A percentile compares a stretch with the other conserved stretches of the same genome.
phyloP scores from a whole-genome alignment of 53 echinoderm and acorn worm species.

The Arbacia lixula region DNA sequence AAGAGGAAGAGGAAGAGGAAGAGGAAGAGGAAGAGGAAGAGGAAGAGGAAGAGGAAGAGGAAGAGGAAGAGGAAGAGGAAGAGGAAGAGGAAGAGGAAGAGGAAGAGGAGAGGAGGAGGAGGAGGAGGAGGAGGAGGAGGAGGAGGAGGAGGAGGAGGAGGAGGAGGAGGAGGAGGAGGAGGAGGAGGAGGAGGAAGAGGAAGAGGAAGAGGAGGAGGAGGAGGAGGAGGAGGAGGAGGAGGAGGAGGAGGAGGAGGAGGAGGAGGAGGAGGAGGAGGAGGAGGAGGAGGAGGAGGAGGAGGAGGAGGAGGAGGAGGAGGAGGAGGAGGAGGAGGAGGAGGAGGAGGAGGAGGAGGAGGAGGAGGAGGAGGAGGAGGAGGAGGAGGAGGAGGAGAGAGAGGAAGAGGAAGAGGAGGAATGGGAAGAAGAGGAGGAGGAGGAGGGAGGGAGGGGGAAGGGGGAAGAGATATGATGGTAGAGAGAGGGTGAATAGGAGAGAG shows the following conservation, averaged over 20 bases:
- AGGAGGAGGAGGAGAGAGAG: neutral
- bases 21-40: too few species aligned
- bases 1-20: too few species aligned
- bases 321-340: neutral
- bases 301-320: neutral
- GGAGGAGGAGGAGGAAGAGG: constrained; percentile 34
- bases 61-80: too few species aligned
- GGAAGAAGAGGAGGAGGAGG: too few species aligned
- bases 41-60: too few species aligned
- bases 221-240: constrained; percentile 45
- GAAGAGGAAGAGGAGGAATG: neutral
- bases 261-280: constrained; percentile 26
- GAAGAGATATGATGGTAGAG: too few species aligned
- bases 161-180: constrained; percentile 15
- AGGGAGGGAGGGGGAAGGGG: too few species aligned
- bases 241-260: constrained; percentile 28
- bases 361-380: neutral
- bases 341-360: neutral
- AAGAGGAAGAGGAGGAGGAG: constrained; percentile 13
- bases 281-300: constrained; percentile 5
- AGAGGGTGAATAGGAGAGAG: too few species aligned
- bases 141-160: constrained; percentile 6
- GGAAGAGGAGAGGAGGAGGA: neutral
- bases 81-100: too few species aligned
- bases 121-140: neutral